Evolutionary conservation across 2,888 invertebrate genomes (phyloP), one percentile per base, ranked within the genome.

Genomic region (Oeneis ivallda): DNA sequence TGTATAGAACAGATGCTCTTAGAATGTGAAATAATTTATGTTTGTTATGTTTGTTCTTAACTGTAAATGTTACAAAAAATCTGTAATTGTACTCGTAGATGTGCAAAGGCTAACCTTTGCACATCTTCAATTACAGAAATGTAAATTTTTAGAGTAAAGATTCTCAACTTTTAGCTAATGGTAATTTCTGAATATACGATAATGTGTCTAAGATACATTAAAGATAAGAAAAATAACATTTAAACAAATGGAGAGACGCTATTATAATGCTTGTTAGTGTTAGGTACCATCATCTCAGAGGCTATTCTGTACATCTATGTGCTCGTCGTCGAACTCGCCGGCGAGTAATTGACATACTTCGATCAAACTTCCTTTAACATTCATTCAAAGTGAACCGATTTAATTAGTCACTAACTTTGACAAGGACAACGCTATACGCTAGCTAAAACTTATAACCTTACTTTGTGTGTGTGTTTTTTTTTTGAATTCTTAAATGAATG

Each of bases 141-240:
- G 11, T 50, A 50, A 17, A 17, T 50, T 17, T 50, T 50, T 50
- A 50, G 19, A 17, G 49, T 50, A 53, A 53, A 53, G 34, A 53
- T 56, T 56, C 13, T 17, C n/a, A 19, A 41, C 15, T 56, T 39
- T 41, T 41, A 56, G 19, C 56, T 41, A 56, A 56, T 54, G 17
- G 17, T 19, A 56, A 19, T 37, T 39, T 39, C 17, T 11, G 56
- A 41, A 56, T 41, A 15, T 41, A 56, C 39, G 41, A 41, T 53
- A 53, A 53, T 41, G 56, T 56, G 56, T 56, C 19, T 56, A 41
- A 56, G 56, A 56, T 56, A 56, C 56, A 56, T 56, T 56, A 56
- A 1, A 56, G 56, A 56, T 56, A 56, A 56, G 39, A 56, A 56
- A 56, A 56, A 56, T 56, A 41, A 41, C 56, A 56, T 56, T 56